Percentiles rank a stretch among this genome's conserved stretches.
Evolutionary conservation across 2,888 invertebrate species (phyloP).

Genomic region (Caenorhabditis uteleia): DNA sequence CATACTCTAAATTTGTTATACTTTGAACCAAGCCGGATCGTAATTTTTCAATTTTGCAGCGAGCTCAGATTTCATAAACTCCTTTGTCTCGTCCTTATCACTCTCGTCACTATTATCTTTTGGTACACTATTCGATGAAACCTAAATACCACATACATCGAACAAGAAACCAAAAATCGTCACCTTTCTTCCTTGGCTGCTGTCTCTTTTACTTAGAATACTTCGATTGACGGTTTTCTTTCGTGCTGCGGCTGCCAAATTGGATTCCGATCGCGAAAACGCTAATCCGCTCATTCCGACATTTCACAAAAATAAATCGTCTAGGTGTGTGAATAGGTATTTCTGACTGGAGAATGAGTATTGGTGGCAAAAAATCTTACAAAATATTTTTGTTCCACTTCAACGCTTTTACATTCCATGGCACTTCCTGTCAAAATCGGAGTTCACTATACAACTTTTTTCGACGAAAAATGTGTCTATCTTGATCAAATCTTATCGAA

Average conservation of each 20-base stretch:
- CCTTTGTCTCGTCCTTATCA: conserved; percentile 37
- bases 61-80: conserved; percentile 35
- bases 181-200: conserved; percentile 2
- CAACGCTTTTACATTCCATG: too few species aligned
- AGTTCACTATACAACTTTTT: too few species aligned
- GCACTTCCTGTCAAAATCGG: too few species aligned
- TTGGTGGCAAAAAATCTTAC: too few species aligned
- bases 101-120: conserved; percentile 38
- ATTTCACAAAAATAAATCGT: too few species aligned
- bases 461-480: too few species aligned
- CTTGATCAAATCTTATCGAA: too few species aligned
- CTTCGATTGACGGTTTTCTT: neutral
- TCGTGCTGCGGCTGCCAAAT: neutral
- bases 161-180: neutral
- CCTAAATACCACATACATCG: neutral
- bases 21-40: conserved; percentile 45
- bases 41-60: conserved; percentile 33
- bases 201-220: neutral
- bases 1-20: conserved; percentile 2
- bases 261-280: conserved; percentile 4
- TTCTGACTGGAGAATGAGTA: too few species aligned
- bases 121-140: neutral
- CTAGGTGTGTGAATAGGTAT: too few species aligned
- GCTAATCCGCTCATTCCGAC: conserved; percentile 3
- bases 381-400: too few species aligned